Base-by-base conservation (phyloP, 2,888 invertebrate genomes). In the Tridacna gigas region DNA sequence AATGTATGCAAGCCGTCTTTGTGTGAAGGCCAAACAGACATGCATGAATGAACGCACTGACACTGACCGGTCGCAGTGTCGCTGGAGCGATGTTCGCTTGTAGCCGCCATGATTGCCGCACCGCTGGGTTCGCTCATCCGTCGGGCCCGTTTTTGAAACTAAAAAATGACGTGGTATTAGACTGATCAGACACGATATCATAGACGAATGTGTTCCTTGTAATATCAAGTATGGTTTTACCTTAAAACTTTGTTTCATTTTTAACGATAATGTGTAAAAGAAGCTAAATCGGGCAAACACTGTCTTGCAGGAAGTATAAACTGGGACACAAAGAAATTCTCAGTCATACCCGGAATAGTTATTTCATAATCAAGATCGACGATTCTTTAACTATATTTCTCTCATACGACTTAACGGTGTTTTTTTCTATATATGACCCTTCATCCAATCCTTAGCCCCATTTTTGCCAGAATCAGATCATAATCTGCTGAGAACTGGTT, bases 61-160 rank as follows among this genome's bases (percentile, higher is more conserved):
- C 51, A 71, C 47, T 71, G 71, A 71, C 71, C 71, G 71, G 71
- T 71, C 71, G 71, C 71, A 47, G 71, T 71, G 71, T 71, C 71
- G 71, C 71, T 71, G 71, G 71, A 67, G 67, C 67, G 47, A 47
- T 47, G 71, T 47, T 47, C 47, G 71, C 47, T 71, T 51, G 71
- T 47, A 25, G 71, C 71, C 71, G 71, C 71, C 71, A 71, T 71
- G 71, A 47, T 71, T 45, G 51, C 71, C 20, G 71, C 71, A 51
- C 71, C 71, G 71, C 71, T 71, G 71, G 71, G 71, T 71, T 71
- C 71, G 71, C 25, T 51, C 22, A 26, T 28, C 51, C 15, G 71
- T n/a, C 47, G 48, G 37, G 48, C 15, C 26, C 51, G 71, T 2
- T 47, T 71, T 51, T 51, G 15, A 13, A 18, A 37, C 45, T 48